phyloP scores from a whole-genome alignment of 1,140 invertebrate species.

The Stratiolaelaps scimitus region DNA sequence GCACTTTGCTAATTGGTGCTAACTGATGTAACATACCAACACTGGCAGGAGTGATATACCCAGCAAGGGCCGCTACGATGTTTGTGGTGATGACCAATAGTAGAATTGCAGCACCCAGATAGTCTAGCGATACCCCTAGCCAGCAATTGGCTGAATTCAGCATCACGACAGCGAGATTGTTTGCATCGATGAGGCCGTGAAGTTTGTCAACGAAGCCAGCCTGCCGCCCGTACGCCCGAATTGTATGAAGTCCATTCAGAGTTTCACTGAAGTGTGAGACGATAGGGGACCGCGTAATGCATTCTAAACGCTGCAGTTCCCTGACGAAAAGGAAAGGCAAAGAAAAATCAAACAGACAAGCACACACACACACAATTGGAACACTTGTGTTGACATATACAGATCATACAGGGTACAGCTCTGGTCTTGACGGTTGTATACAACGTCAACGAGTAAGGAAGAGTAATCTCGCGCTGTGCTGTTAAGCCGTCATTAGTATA shows the following conservation, averaged over 20 bases:
- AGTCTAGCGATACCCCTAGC: slow-evolving; percentile 65
- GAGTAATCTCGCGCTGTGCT: no score
- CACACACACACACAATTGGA: neutral
- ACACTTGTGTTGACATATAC: neutral
- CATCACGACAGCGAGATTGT: slow-evolving; percentile 61
- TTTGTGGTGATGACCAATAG: slow-evolving; percentile 56
- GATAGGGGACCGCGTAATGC: slow-evolving; percentile 55
- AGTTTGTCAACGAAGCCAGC: slow-evolving; percentile 50
- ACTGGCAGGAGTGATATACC: slow-evolving; percentile 41
- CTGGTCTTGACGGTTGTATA: no score
- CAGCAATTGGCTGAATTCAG: slow-evolving; percentile 65
- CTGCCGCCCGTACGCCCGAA: slow-evolving; percentile 47
- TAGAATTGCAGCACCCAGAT: slow-evolving; percentile 61
- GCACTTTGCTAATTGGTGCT: no score
- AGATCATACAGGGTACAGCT: no score
- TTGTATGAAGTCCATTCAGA: slow-evolving; percentile 52
- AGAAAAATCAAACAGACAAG: neutral
- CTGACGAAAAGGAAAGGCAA: slow-evolving; percentile 40
- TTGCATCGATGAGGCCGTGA: slow-evolving; percentile 53
- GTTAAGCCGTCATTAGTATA: no score
- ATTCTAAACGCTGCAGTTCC: slow-evolving; percentile 54
- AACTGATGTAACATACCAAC: slow-evolving; percentile 44
- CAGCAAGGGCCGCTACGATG: slow-evolving; percentile 38
- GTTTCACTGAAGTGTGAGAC: slow-evolving; percentile 59
- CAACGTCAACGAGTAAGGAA: no score